These are phyloP conservation scores for Limnephilus lunatus DNA, from an alignment of 2,888 invertebrate species.

Conservation along the genomic window DNA sequence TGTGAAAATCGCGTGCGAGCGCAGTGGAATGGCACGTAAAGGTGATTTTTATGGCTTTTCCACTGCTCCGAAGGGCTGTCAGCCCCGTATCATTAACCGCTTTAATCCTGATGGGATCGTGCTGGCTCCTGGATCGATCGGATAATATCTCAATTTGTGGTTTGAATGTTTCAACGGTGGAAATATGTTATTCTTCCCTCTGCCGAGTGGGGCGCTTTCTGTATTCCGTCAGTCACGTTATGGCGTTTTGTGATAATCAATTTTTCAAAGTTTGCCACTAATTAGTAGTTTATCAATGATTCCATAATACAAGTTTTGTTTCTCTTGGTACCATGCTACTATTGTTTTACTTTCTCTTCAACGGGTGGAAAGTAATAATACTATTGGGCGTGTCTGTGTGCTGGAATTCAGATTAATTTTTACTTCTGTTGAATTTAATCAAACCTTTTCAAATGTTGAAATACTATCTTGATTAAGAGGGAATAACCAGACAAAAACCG, in stretches of 20 bases:
- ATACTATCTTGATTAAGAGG: too few species aligned
- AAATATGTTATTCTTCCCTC: background rate
- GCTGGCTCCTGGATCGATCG: conserved; percentile 37
- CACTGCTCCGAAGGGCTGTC: conserved; percentile 40
- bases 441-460: too few species aligned
- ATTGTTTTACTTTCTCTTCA: too few species aligned
- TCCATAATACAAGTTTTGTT: too few species aligned
- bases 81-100: conserved; percentile 53
- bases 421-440: too few species aligned
- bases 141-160: conserved; percentile 46
- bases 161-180: background rate
- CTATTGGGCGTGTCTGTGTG: too few species aligned
- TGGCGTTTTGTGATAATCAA: background rate
- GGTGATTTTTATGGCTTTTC: conserved; percentile 52
- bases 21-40: conserved; percentile 43
- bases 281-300: background rate
- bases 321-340: too few species aligned
- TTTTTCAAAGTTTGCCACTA: background rate
- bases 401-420: too few species aligned
- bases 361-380: too few species aligned
- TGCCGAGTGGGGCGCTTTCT: background rate
- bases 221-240: conserved; percentile 35
- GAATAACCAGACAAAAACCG: too few species aligned
- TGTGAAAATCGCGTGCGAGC: conserved; percentile 43
- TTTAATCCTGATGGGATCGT: conserved; percentile 52